Base-by-base conservation (phyloP, 2,888 invertebrate genomes). In the Leucoptera coffeella region DNA sequence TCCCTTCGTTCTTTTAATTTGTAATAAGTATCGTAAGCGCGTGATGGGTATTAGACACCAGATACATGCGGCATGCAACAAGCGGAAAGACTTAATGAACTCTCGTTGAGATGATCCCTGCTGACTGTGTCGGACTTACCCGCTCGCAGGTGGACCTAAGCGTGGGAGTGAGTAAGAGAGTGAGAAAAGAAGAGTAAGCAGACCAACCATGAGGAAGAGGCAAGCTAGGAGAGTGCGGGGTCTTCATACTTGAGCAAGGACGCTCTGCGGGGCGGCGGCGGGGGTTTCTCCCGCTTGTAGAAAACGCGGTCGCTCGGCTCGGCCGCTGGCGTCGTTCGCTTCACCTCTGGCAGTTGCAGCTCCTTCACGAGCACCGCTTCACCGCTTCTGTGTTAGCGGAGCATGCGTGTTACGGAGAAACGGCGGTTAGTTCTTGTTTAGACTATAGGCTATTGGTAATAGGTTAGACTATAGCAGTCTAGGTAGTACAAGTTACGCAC, bases 241-340 rank as follows among this genome's bases (percentile, higher is more conserved):
- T 52, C 55, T 32, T 52, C 61, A 41, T 55, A 51, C 57, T 57
- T 62, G 39, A 51, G 44, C 28, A 55, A 52, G 8, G 61, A 55
- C 25, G 49, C 45, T 27, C 62, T 45, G 12, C 64, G 33, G 32
- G 65, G 67, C 38, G 65, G 65, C 40, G 67, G 67, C 35, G 56
- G 52, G 28, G 60, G 61, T 22, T 45, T 46, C 32, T 53, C 38
- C 31, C 36, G 34, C 42, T 41, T 45, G 50, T 44, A 50, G 29
- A 42, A 30, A 11, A 45, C 35, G 30, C 32, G 33, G 31, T 37
- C 37, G 14, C 25, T 33, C 25, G 27, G 32, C 11, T 47, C 50
- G 22, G 36, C 35, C 9, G 61, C 50, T 26, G 61, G 45, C 30
- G 41, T 43, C 12, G 64, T 64, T 19, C 50, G 57, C 24, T 59